phyloP scores from a whole-genome alignment of 2,888 invertebrate genomes.

The Amiota communis region DNA sequence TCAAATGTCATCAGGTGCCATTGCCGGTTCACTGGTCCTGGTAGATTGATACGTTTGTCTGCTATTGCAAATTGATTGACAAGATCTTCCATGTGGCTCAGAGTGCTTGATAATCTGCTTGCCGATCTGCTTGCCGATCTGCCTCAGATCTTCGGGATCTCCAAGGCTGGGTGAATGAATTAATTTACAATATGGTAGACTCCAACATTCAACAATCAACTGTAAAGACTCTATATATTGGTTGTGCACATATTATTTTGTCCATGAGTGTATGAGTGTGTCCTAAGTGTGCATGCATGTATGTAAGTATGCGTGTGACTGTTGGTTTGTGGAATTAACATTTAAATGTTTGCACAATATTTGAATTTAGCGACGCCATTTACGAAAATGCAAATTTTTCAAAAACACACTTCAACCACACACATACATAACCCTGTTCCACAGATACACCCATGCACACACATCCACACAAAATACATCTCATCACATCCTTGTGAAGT shows the following conservation, averaged over 20 bases:
- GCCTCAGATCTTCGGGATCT: too few relatives aligned
- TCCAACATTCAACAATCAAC: too few relatives aligned
- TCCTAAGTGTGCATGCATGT: not conserved
- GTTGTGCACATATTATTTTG: not conserved
- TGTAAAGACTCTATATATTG: conserved; percentile 24
- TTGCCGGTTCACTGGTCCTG: too few relatives aligned
- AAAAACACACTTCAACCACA: conserved; percentile 15
- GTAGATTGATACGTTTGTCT: too few relatives aligned
- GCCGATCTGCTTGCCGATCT: too few relatives aligned
- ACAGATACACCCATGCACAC: not conserved
- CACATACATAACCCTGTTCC: not conserved
- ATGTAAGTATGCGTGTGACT: conserved; percentile 21
- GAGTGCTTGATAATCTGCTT: too few relatives aligned
- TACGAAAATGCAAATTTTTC: conserved; percentile 48
- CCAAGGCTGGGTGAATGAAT: too few relatives aligned
- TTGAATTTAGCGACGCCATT: conserved; percentile 59
- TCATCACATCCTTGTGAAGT: too few relatives aligned
- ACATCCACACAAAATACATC: not conserved
- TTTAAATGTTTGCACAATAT: conserved; percentile 62
- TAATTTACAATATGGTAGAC: conserved; percentile 39
- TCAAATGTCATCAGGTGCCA: too few relatives aligned
- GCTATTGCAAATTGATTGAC: too few relatives aligned
- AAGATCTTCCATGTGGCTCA: too few relatives aligned
- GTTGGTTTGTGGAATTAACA: conserved; percentile 41
- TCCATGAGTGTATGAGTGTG: not conserved